A percentile compares a stretch with the other conserved stretches of the same genome.
Conservation (phyloP, 2,888 invertebrate species). For the Xestia c-nigrum region DNA sequence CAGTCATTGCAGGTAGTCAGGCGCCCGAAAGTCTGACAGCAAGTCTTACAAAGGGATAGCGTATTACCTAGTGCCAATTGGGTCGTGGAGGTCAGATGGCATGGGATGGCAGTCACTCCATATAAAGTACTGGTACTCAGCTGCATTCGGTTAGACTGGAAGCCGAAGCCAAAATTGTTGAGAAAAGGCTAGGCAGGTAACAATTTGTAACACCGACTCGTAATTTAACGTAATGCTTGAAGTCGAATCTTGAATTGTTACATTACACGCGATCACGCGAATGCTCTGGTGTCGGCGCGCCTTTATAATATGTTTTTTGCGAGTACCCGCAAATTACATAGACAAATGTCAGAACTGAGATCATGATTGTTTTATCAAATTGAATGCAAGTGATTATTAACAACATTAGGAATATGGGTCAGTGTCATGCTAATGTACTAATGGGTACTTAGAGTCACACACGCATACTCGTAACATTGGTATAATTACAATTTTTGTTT, state of each 20-base stretch:
- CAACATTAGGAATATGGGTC: constrained; percentile 51
- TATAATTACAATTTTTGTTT: constrained; percentile 25
- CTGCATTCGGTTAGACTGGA: no score
- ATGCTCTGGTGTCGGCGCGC: neutral
- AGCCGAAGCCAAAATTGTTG: no score
- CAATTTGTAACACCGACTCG: neutral
- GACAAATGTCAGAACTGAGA: constrained; percentile 29
- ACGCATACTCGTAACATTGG: constrained; percentile 10
- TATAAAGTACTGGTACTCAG: no score
- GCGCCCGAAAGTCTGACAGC: no score
- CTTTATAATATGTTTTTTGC: constrained; percentile 21
- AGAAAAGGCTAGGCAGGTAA: no score
- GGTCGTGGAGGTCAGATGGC: no score
- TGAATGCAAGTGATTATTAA: constrained; percentile 45
- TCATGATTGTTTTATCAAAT: constrained; percentile 37
- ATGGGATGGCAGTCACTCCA: no score
- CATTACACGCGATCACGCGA: neutral
- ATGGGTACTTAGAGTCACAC: constrained; percentile 32
- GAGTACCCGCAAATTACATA: constrained; percentile 27
- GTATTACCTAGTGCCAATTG: no score
- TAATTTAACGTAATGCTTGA: neutral
- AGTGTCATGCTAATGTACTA: constrained; percentile 46
- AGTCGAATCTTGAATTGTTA: neutral
- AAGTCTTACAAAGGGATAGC: no score
- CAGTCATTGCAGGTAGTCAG: no score